These are phyloP conservation scores for Lepilemur septentrionalis DNA, from an alignment of 2,797 vertebrate species.

Conservation along the genomic window DNA sequence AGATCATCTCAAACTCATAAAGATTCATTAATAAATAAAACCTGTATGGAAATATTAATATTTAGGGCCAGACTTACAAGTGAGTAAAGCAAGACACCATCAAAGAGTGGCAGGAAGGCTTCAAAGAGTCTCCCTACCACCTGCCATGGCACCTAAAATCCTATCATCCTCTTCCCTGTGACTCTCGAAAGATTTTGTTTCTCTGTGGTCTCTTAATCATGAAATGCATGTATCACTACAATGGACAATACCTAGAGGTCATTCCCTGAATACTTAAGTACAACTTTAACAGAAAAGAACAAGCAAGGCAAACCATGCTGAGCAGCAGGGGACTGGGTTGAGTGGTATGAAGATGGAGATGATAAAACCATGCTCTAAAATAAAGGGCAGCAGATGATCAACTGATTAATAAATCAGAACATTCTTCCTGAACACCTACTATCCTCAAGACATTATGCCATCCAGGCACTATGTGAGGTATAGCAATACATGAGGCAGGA, in stretches of 20 bases:
- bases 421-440: background rate
- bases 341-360: background rate
- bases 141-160: background rate
- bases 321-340: background rate
- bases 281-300: background rate
- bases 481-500: background rate
- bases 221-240: background rate
- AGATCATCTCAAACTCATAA: background rate
- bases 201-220: background rate
- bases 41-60: background rate
- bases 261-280: background rate
- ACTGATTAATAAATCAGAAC: background rate
- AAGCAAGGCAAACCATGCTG: background rate
- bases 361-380: background rate
- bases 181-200: background rate
- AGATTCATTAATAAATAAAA: constrained; percentile 38
- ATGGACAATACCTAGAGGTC: background rate
- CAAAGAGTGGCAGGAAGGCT: background rate
- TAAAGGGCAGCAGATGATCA: background rate
- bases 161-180: background rate
- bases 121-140: background rate
- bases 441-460: background rate
- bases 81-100: background rate
- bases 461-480: background rate
- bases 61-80: background rate